A percentile compares a stretch with the other conserved stretches of the same genome.
Conservation (phyloP, 2,797 vertebrate species). For the Streptopelia turtur region DNA sequence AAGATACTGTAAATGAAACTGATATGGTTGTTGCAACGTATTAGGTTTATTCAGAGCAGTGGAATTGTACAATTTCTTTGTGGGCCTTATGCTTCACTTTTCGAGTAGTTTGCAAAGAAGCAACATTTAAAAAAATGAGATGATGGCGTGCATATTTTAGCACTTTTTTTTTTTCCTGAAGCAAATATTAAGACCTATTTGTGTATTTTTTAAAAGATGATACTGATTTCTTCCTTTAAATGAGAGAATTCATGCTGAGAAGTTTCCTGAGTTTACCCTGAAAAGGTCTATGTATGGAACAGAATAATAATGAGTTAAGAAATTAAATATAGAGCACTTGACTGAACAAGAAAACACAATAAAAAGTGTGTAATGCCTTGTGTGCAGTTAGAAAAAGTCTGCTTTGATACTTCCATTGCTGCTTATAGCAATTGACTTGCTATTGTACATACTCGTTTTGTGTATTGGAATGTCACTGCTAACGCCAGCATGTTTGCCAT, state of each 20-base stretch:
- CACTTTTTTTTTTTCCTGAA: background rate
- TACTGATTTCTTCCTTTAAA: background rate
- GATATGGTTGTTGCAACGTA: accelerated
- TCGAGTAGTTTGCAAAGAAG: background rate
- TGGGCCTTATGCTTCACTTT: background rate
- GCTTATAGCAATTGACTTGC: background rate
- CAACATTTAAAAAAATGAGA: background rate
- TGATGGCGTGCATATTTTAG: background rate
- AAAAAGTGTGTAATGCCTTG: conserved; percentile 55
- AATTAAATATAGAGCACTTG: background rate
- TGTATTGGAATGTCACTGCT: conserved; percentile 22
- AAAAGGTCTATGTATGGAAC: background rate
- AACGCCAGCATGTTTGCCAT: conserved; percentile 42
- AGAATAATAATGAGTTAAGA: background rate
- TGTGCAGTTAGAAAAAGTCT: conserved; percentile 20
- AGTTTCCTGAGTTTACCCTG: background rate
- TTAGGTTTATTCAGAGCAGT: background rate
- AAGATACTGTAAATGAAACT: background rate
- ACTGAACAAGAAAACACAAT: background rate
- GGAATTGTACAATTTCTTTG: background rate
- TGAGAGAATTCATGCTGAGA: background rate
- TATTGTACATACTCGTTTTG: background rate
- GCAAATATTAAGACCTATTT: background rate
- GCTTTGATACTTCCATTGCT: conserved; percentile 21
- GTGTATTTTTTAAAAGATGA: background rate